Evolutionary conservation across 64 coral and sea anemone genomes (phyloP).

Genomic region (Hydrozoanthus tunicans): DNA sequence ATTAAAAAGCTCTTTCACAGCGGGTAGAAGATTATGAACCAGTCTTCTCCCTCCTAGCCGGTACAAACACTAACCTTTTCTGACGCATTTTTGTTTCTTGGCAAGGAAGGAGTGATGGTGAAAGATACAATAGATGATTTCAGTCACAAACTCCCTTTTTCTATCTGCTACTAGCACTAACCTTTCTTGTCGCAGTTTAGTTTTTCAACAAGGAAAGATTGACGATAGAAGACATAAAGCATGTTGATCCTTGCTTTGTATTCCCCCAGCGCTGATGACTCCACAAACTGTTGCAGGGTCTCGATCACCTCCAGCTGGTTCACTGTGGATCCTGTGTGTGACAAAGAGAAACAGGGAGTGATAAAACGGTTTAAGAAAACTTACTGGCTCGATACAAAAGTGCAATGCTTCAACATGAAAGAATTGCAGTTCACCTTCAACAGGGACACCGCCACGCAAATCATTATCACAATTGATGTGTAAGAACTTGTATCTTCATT

Average conservation of each 20-base stretch:
- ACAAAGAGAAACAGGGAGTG: neutral
- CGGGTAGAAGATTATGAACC: neutral
- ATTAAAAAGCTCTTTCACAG: too few species aligned
- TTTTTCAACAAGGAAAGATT: slow-evolving; percentile 55
- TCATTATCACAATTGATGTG: too few species aligned
- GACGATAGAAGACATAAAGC: slow-evolving; percentile 72
- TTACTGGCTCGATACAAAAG: too few species aligned
- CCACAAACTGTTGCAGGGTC: slow-evolving; percentile 84
- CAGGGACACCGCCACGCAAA: too few species aligned
- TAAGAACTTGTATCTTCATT: too few species aligned
- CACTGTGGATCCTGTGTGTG: neutral
- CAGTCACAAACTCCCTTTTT: neutral
- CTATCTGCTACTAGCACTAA: neutral
- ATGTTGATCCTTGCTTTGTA: slow-evolving; percentile 73
- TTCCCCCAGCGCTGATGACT: slow-evolving; percentile 88
- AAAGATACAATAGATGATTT: slow-evolving; percentile 62
- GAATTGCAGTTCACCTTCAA: too few species aligned
- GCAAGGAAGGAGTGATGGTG: slow-evolving; percentile 57
- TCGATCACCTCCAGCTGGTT: slow-evolving; percentile 45
- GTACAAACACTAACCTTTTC: slow-evolving; percentile 22
- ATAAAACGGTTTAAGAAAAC: too few species aligned
- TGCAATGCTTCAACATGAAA: too few species aligned
- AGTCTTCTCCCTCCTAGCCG: neutral
- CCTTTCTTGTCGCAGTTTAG: slow-evolving; percentile 13
- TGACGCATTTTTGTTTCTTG: neutral